phyloP scores from a whole-genome alignment of 2,113 vertebrate genomes.

The Opisthocomus hoazin region DNA sequence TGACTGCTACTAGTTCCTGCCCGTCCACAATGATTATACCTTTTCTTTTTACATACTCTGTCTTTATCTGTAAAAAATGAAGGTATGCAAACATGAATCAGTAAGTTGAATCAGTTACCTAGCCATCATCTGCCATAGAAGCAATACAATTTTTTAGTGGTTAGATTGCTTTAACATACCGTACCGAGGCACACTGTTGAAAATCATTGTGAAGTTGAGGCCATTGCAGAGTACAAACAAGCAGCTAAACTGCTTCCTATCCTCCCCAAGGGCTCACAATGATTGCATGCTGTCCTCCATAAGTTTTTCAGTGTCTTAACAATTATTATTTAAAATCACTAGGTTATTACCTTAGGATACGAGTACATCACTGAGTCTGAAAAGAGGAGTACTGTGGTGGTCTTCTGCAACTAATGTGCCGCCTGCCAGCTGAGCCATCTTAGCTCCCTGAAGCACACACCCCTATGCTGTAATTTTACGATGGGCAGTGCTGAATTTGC shows the following conservation, averaged over 20 bases:
- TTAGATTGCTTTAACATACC: not conserved
- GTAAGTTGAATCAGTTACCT: not conserved
- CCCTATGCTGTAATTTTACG: not conserved
- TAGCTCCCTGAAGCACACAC: not conserved
- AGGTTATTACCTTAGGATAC: not conserved
- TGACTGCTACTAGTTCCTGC: slow-evolving; percentile 50
- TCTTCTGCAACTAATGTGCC: not conserved
- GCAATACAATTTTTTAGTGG: not conserved
- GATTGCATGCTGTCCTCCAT: not conserved
- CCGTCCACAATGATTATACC: slow-evolving; percentile 74
- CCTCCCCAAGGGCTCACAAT: not conserved
- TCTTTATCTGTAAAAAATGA: slow-evolving; percentile 70
- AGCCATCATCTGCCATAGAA: not conserved
- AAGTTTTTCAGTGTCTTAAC: not conserved
- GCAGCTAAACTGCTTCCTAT: not conserved
- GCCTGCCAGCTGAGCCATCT: not conserved
- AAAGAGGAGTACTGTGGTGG: not conserved
- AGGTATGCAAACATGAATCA: not conserved
- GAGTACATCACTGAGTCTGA: not conserved
- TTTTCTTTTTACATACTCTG: slow-evolving; percentile 77
- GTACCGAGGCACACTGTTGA: not conserved
- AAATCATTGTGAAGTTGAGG: not conserved
- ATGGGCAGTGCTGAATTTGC: not conserved
- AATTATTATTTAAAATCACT: not conserved
- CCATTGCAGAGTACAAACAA: not conserved